phyloP scores from a whole-genome alignment of 2,797 vertebrate genomes.

The Dendrocincla fuliginosa region DNA sequence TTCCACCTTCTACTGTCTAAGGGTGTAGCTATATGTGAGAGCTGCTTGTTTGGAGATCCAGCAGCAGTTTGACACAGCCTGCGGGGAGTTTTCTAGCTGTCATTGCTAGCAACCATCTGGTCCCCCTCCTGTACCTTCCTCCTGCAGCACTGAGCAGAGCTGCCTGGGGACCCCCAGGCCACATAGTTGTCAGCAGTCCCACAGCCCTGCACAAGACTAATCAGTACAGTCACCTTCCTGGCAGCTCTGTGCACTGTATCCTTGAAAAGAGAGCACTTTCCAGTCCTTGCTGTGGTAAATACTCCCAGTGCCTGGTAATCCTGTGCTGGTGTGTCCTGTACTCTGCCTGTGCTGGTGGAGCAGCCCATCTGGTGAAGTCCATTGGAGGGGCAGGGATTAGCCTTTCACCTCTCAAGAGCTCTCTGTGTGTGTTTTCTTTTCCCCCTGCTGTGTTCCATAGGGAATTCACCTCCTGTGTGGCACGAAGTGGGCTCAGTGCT shows the following conservation, averaged over 20 bases:
- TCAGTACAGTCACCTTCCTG: not conserved
- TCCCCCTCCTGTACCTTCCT: not conserved
- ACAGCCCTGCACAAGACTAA: not conserved
- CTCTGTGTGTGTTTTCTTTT: fast-evolving
- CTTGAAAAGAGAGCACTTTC: not conserved
- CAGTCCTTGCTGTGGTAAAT: not conserved
- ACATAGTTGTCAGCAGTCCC: not conserved
- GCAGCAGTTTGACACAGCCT: not conserved
- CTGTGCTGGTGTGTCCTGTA: not conserved
- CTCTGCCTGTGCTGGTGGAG: not conserved
- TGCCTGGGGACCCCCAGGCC: not conserved
- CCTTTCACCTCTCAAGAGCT: not conserved
- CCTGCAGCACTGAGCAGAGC: not conserved
- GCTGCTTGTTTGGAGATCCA: not conserved
- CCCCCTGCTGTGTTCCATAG: no score
- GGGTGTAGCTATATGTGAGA: not conserved
- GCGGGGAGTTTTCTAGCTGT: not conserved
- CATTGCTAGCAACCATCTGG: not conserved
- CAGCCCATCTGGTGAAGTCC: not conserved
- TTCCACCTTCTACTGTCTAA: not conserved
- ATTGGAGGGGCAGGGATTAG: not conserved
- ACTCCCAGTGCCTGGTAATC: not conserved
- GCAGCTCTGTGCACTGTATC: not conserved
- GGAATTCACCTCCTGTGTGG: not conserved
- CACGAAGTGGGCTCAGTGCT: fast-evolving